Conservation (phyloP, 1,140 invertebrate species). For the Diuraphis noxia region DNA sequence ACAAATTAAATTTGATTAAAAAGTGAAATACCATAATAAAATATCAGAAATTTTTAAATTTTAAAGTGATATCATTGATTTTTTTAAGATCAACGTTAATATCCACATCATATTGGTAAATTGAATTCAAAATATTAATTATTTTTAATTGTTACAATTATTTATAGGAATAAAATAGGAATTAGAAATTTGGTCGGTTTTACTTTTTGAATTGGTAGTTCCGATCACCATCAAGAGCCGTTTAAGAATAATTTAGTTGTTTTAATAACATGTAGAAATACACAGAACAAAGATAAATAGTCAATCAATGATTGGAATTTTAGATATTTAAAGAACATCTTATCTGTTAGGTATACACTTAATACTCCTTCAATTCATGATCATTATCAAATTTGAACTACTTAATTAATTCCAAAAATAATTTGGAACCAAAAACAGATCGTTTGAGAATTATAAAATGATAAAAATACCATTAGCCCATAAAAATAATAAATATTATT, state of each 20-base stretch:
- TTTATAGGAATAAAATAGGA: not conserved
- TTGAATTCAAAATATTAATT: too few relatives aligned
- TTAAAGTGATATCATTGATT: too few relatives aligned
- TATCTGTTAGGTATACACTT: not conserved
- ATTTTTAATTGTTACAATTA: too few relatives aligned
- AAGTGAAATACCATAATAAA: too few relatives aligned
- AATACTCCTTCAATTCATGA: not conserved
- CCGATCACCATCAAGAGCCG: too few relatives aligned
- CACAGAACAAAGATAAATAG: not conserved
- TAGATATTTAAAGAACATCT: not conserved
- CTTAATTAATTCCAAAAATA: too few relatives aligned
- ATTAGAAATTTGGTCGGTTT: not conserved
- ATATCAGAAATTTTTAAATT: too few relatives aligned
- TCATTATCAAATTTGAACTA: not conserved
- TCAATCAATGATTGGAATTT: not conserved
- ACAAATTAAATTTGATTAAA: too few relatives aligned
- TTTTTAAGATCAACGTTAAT: too few relatives aligned
- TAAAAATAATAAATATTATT: not conserved
- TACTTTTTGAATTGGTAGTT: not conserved
- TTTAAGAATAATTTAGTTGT: not conserved
- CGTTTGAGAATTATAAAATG: not conserved
- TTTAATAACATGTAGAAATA: not conserved
- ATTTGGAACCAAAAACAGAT: not conserved
- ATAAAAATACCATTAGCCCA: not conserved
- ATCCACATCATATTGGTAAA: too few relatives aligned